Base-by-base conservation (phyloP, 2,113 vertebrate species). In the Glaucomys volans region DNA sequence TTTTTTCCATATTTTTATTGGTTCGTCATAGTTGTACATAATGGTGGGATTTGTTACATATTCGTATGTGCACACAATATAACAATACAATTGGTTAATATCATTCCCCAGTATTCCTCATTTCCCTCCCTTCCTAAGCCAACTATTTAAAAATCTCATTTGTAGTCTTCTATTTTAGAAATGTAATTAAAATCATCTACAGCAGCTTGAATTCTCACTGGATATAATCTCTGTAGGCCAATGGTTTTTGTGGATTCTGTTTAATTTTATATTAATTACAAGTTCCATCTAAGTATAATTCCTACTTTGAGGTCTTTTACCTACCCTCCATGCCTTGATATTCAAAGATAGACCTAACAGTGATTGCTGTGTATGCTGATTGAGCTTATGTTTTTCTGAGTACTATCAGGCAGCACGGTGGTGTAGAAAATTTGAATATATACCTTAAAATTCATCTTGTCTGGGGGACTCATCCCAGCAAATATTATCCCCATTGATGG, bases 261-360 rank as follows among this genome's bases (percentile, higher is more conserved):
- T 96, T 96, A 77, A 64, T 82, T 94, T 90, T 76, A n/a, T 44
- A 82, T 96, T 98, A 97, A 98, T 97, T 97, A 95, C 30, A 95
- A 76, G 22, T 88, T 71, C 44, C 64, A 69, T 94, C 83, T 95
- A 94, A 96, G 96, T 97, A 92, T 85, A 64, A 82, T n/a, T 95
- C 44, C 50, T 94, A 40, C 40, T 87, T 74, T 81, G 57, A 64
- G 84, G n/a, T 91, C 82, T 69, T 96, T 42, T 72, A 69, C 12
- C 18, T 82, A 77, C 35, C 11, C 40, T 84, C 30, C 69, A 82
- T 40, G 42, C 69, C 64, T 66, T 85, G 69, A 74, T 89, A 89
- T 64, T 95, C 50, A n/a, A 94, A 90, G 26, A 71, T 81, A 42
- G 71, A 57, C 26, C 28, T 54, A 40, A 72, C 1, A 76, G n/a